A percentile compares a stretch with the other conserved stretches of the same genome.
phyloP scores from a whole-genome alignment of 2,888 invertebrate genomes.

The Caenorhabditis sp. region DNA sequence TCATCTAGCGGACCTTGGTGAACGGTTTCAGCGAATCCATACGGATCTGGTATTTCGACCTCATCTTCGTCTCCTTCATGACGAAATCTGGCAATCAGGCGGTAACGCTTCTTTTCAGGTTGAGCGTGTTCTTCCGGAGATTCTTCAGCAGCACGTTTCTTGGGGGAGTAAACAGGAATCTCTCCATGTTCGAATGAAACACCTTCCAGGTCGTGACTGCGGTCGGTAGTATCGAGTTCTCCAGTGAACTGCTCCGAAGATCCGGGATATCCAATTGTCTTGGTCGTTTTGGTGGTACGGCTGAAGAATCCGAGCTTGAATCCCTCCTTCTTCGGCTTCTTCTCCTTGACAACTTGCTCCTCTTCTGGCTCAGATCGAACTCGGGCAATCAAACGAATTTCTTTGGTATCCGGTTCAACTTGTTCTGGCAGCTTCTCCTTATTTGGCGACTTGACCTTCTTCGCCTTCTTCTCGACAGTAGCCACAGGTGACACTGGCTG shows the following conservation, averaged over 20 bases:
- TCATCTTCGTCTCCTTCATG: constrained; percentile 63
- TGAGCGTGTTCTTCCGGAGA: neutral
- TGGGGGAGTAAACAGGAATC: constrained; percentile 28
- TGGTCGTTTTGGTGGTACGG: constrained; percentile 11
- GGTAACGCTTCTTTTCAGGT: constrained; percentile 16
- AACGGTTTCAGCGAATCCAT: constrained; percentile 18
- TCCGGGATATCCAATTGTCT: neutral
- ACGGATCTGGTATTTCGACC: constrained; percentile 44
- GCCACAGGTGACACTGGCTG: constrained; percentile 8
- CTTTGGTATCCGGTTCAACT: constrained; percentile 21
- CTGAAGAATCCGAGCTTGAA: constrained; percentile 32
- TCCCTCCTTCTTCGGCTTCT: constrained; percentile 32
- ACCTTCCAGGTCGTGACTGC: constrained; percentile 28
- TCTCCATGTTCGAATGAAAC: constrained; percentile 30
- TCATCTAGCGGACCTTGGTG: constrained; percentile 58
- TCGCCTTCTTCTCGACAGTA: constrained; percentile 3
- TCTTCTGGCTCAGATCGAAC: constrained; percentile 21
- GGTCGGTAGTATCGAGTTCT: constrained; percentile 18
- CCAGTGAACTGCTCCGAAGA: constrained; percentile 23
- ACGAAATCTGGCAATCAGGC: constrained; percentile 37
- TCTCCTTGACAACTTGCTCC: constrained; percentile 7
- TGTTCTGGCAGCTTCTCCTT: constrained; percentile 23
- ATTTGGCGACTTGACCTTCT: constrained; percentile 32
- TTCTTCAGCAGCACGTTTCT: neutral
- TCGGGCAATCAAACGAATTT: constrained; percentile 36